Evolutionary conservation across 2,888 invertebrate genomes (phyloP).

Genomic region (Archips xylosteana): DNA sequence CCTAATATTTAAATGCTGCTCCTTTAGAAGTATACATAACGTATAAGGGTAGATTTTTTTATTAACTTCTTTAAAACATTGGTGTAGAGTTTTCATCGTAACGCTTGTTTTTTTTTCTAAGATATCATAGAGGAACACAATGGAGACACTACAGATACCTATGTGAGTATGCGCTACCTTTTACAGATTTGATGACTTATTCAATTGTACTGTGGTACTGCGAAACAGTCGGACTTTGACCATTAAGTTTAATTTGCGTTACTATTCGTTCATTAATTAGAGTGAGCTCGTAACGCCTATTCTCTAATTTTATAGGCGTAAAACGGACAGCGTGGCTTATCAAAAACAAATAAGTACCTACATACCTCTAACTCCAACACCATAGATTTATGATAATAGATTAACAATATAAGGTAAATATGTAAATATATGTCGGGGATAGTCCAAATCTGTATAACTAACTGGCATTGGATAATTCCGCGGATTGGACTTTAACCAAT

Average conservation of each 20-base stretch:
- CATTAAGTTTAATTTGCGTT: not conserved
- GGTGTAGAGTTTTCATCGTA: not conserved
- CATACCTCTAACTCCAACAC: too few species aligned
- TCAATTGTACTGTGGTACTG: conserved; percentile 1
- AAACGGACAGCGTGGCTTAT: not conserved
- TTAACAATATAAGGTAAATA: too few species aligned
- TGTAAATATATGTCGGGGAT: too few species aligned
- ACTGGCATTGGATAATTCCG: too few species aligned
- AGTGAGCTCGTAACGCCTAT: too few species aligned
- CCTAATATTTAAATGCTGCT: not conserved
- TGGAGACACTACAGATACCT: not conserved
- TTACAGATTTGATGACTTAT: conserved; percentile 6
- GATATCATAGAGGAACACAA: not conserved
- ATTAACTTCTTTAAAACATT: not conserved
- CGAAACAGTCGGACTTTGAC: not conserved
- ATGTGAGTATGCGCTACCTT: not conserved
- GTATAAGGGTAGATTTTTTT: too few species aligned
- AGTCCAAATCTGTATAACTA: too few species aligned
- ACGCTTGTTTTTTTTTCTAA: not conserved
- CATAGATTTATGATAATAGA: too few species aligned
- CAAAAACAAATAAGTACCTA: too few species aligned
- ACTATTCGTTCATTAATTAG: not conserved
- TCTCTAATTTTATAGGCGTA: not conserved
- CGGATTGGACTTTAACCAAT: too few species aligned
- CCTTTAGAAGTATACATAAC: not conserved